Conservation (phyloP, 2,113 vertebrate genomes). For the Melanotaenia duboulayi region DNA sequence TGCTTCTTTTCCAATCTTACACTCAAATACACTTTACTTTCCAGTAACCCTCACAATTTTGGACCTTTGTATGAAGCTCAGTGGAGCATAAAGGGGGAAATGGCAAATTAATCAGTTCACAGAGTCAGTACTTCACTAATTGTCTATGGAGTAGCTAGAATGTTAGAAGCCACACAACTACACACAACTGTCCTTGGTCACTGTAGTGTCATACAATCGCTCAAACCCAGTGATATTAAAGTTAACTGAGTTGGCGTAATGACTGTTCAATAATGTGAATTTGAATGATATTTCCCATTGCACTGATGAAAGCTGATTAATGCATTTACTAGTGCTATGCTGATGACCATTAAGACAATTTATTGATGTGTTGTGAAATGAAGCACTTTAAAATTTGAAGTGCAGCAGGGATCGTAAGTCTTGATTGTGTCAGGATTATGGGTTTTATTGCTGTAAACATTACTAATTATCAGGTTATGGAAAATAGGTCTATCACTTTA, state of each 20-base stretch:
- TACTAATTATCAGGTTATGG: neutral
- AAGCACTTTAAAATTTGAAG: slow-evolving; percentile 9
- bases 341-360: slow-evolving; percentile 16
- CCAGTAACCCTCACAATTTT: slow-evolving; percentile 48
- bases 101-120: slow-evolving; percentile 55
- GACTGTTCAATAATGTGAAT: slow-evolving; percentile 35
- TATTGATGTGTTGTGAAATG: slow-evolving; percentile 32
- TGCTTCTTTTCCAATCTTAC: slow-evolving; percentile 20
- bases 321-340: slow-evolving; percentile 4
- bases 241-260: slow-evolving; percentile 43
- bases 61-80: slow-evolving; percentile 44
- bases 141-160: slow-evolving; percentile 36
- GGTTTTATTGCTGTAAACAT: neutral
- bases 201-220: slow-evolving; percentile 6
- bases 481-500: slow-evolving; percentile 20
- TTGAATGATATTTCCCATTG: slow-evolving; percentile 32
- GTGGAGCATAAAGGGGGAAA: slow-evolving; percentile 53
- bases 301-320: slow-evolving; percentile 43
- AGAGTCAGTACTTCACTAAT: slow-evolving; percentile 42
- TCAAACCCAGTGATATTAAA: slow-evolving; percentile 17
- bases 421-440: neutral
- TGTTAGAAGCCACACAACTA: slow-evolving; percentile 15
- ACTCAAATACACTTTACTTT: slow-evolving; percentile 49
- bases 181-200: slow-evolving; percentile 19
- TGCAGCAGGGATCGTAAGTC: neutral